Conservation (phyloP, 2,888 invertebrate genomes). For the Serrognathus titanus region DNA sequence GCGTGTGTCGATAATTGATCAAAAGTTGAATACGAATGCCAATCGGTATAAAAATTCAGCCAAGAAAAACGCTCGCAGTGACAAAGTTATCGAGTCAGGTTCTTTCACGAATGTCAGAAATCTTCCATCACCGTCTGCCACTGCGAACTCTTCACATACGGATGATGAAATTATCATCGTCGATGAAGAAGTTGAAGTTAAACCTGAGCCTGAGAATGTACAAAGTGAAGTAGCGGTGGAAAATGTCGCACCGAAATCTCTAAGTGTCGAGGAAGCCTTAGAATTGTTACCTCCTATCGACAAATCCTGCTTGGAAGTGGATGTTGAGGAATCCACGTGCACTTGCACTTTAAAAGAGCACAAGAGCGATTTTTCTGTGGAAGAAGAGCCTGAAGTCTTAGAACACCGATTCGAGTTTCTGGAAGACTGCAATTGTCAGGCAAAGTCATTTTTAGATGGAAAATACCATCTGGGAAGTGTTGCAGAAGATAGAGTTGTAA, state of each 20-base stretch:
- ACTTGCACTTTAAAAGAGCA: slow-evolving; percentile 39
- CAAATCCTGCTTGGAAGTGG: slow-evolving; percentile 23
- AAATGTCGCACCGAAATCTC: slow-evolving; percentile 32
- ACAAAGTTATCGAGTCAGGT: slow-evolving; percentile 41
- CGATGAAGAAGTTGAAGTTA: slow-evolving; percentile 27
- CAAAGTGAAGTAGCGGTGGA: background rate
- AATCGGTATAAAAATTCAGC: slow-evolving; percentile 41
- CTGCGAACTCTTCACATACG: slow-evolving; percentile 9
- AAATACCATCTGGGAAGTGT: slow-evolving; percentile 53
- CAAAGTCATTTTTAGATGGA: slow-evolving; percentile 50
- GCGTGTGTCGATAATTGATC: slow-evolving; percentile 46
- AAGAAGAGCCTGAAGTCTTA: slow-evolving; percentile 26
- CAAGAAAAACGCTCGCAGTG: slow-evolving; percentile 28
- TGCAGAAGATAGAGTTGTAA: slow-evolving; percentile 50
- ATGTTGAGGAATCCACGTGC: slow-evolving; percentile 30
- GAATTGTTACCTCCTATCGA: slow-evolving; percentile 66
- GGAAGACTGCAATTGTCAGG: slow-evolving; percentile 55
- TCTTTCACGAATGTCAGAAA: slow-evolving; percentile 41
- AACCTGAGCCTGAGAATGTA: background rate
- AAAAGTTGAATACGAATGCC: slow-evolving; percentile 40
- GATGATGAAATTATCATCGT: slow-evolving; percentile 31
- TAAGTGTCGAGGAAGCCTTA: slow-evolving; percentile 60
- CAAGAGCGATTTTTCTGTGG: slow-evolving; percentile 37
- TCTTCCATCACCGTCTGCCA: slow-evolving; percentile 10
- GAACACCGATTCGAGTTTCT: slow-evolving; percentile 47